Conservation (phyloP, 2,888 invertebrate species). For the Tachina lurida region DNA sequence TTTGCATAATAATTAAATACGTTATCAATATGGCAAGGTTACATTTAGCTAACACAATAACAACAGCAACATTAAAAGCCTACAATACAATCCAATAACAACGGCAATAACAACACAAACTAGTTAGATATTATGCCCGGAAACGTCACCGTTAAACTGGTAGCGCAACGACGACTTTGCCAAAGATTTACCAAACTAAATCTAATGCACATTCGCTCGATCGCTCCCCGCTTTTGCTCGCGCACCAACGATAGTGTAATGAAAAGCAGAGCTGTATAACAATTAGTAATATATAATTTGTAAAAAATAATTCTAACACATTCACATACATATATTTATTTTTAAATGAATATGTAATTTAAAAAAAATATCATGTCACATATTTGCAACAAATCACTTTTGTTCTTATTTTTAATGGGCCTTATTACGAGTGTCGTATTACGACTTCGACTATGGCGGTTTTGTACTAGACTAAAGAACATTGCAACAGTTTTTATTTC, state of each 20-base stretch:
- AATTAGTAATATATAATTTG: neutral
- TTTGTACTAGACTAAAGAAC: too few relatives aligned
- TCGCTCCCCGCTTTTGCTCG: neutral
- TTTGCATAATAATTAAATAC: constrained; percentile 83
- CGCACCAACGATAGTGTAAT: neutral
- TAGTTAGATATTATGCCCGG: constrained; percentile 71
- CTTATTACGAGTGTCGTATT: too few relatives aligned
- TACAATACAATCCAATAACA: constrained; percentile 31
- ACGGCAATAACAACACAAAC: constrained; percentile 56
- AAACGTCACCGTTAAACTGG: constrained; percentile 67
- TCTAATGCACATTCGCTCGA: neutral
- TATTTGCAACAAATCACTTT: too few relatives aligned
- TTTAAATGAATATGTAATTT: too few relatives aligned
- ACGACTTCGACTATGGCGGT: too few relatives aligned
- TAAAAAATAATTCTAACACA: neutral
- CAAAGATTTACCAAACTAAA: constrained; percentile 54
- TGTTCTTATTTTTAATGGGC: too few relatives aligned
- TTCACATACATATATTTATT: neutral
- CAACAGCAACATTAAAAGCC: constrained; percentile 31
- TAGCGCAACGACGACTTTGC: constrained; percentile 55
- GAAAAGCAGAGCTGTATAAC: constrained; percentile 51
- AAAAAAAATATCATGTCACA: too few relatives aligned
- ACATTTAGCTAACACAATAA: constrained; percentile 57
- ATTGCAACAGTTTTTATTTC: too few relatives aligned
- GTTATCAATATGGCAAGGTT: constrained; percentile 70